Evolutionary conservation across 2,888 invertebrate genomes (phyloP).

Genomic region (Acanthosoma haemorrhoidale): DNA sequence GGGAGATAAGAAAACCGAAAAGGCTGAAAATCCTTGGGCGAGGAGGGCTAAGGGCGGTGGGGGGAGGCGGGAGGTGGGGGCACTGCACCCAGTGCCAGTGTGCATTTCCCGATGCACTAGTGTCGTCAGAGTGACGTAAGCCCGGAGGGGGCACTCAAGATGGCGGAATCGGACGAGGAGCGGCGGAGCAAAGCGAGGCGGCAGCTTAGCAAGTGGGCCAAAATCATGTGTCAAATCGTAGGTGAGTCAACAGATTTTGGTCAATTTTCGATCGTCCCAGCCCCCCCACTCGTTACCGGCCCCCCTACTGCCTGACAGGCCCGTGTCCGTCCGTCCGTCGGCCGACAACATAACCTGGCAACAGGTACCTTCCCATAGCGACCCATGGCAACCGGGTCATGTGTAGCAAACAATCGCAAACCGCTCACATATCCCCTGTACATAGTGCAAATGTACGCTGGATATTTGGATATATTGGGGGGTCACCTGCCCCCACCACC

Average conservation of each 20-base stretch:
- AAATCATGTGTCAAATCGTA: slow-evolving; percentile 38
- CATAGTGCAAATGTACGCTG: not conserved
- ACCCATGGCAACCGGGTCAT: slow-evolving; percentile 21
- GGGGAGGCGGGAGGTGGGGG: slow-evolving; percentile 28
- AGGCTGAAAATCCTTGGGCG: not conserved
- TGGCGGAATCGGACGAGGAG: slow-evolving; percentile 30
- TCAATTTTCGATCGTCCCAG: not conserved
- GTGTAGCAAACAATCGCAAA: slow-evolving; percentile 13
- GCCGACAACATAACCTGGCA: slow-evolving; percentile 18
- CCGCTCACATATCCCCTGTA: not conserved
- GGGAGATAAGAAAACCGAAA: slow-evolving; percentile 1
- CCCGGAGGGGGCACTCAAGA: slow-evolving; percentile 2
- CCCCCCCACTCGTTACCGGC: not conserved
- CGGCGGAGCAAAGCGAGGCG: slow-evolving; percentile 30
- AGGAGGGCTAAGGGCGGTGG: not conserved
- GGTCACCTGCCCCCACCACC: not conserved
- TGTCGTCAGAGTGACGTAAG: slow-evolving; percentile 32
- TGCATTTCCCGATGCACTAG: slow-evolving; percentile 38
- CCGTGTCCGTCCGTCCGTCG: not conserved
- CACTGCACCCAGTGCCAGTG: slow-evolving; percentile 31
- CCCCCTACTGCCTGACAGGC: not conserved
- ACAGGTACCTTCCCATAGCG: slow-evolving; percentile 9
- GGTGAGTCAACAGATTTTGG: slow-evolving; percentile 32
- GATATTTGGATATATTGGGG: too few species aligned
- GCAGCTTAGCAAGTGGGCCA: slow-evolving; percentile 37